Conservation (phyloP, 2,113 vertebrate species). For the Phyllostomus hastatus region DNA sequence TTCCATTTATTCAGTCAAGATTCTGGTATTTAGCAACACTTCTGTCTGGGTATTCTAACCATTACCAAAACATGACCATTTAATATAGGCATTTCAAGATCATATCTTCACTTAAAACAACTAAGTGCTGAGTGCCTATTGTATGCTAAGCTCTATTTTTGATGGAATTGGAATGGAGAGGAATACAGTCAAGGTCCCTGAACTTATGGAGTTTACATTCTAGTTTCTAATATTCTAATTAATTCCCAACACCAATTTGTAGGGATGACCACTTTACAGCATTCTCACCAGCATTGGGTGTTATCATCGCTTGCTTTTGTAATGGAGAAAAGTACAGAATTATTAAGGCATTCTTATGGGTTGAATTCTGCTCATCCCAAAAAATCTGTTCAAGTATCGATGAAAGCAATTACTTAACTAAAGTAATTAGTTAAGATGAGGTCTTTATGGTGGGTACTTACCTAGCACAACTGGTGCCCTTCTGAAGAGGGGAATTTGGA, state of each 20-base stretch:
- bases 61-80: neutral
- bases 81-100: neutral
- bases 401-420: no score
- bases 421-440: neutral
- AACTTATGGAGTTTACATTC: neutral
- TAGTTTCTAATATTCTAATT: neutral
- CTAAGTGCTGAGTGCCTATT: neutral
- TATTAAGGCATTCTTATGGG: neutral
- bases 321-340: neutral
- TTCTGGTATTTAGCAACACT: neutral
- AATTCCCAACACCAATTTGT: neutral
- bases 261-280: neutral
- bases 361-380: neutral
- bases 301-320: neutral
- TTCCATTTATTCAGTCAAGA: neutral
- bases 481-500: neutral
- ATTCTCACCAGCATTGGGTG: neutral
- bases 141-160: neutral
- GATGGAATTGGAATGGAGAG: neutral
- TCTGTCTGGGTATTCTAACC: neutral
- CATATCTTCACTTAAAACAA: neutral
- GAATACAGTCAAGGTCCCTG: neutral
- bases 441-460: neutral
- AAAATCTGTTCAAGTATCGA: neutral
- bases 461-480: neutral